A percentile compares a stretch with the other conserved stretches of the same genome.
phyloP scores from a whole-genome alignment of 2,797 vertebrate species.

The Cynodonichthys magdalenae region DNA sequence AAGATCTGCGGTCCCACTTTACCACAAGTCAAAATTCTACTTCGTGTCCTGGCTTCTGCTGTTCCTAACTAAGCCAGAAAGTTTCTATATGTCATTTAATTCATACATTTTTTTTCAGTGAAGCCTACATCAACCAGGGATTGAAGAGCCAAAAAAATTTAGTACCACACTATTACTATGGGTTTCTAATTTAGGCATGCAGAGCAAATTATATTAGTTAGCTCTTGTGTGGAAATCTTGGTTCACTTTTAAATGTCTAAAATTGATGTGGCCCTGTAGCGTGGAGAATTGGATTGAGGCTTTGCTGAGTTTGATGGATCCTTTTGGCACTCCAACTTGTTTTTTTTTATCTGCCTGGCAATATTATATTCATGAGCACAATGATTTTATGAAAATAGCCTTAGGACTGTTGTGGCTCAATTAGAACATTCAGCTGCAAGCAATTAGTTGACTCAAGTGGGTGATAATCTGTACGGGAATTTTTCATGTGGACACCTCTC shows the following conservation, averaged over 20 bases:
- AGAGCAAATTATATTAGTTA: conserved; percentile 45
- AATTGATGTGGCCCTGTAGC: conserved; percentile 68
- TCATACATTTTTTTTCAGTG: conserved; percentile 35
- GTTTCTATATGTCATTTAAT: conserved; percentile 49
- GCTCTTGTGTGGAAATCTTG: conserved; percentile 56
- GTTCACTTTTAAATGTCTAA: conserved; percentile 68
- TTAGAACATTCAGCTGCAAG: conserved; percentile 87
- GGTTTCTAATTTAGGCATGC: conserved; percentile 54
- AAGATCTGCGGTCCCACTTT: conserved; percentile 82
- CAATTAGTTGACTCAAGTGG: conserved; percentile 84
- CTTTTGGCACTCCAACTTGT: conserved; percentile 71
- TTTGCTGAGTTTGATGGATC: conserved; percentile 76
- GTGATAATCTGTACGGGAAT: conserved; percentile 83
- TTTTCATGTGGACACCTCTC: conserved; percentile 79
- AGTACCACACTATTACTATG: conserved; percentile 36
- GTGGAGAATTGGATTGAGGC: conserved; percentile 73
- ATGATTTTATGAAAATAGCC: conserved; percentile 84
- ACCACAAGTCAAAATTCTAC: conserved; percentile 80
- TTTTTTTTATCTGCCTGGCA: conserved; percentile 78
- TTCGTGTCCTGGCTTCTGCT: conserved; percentile 73
- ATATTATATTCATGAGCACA: conserved; percentile 81
- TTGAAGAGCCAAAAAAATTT: conserved; percentile 26
- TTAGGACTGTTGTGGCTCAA: conserved; percentile 84
- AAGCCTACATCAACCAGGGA: conserved; percentile 34
- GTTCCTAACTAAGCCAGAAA: conserved; percentile 78